Base-by-base conservation (phyloP, 1,140 invertebrate species). In the Oryzaephilus surinamensis region DNA sequence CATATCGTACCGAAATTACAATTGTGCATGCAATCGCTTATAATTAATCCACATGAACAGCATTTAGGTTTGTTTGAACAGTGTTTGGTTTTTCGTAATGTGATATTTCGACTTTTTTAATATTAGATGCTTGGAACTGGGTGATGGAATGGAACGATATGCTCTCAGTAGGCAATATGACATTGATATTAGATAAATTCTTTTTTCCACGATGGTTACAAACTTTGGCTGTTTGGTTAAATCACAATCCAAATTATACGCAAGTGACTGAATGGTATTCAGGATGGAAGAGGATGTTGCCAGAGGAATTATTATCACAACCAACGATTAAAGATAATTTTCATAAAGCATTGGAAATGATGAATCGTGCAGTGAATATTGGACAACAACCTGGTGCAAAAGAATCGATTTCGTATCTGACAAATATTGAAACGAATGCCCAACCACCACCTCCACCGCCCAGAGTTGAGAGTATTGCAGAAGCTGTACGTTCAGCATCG, bases 1-100 rank as follows among this genome's bases (percentile, higher is more conserved):
- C 86, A 95, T 63, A 90, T 98, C 41, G 63, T 96, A 29, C 93
- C 94, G 2, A 96, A 97, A 61, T 64, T 95, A 14, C 80, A 86
- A 60, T 60, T 74, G 27, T 77, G 76, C 13, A 64, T 94, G 31
- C 63, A 67, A 19, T 64, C 66, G 23, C 76, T 94, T 45, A 66
- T 80, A 2, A 82, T 97, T n/a, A 90, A 91, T 65, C 89, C 93
- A 2, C 73, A 80, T 52, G 74, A 84, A 46, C 88, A 92, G 58
- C 71, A 78, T 55, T 60, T 87, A 45, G 81, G 81, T 73, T 61
- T 3, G 18, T 33, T 29, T 14, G 21, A 34, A 27, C 17, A 12
- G 18, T 8, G 2, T 18, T 35, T 19, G 3, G 7, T 11, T 35
- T n/a, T n/a, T n/a, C n/a, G n/a, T n/a, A n/a, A n/a, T n/a, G 11